Conservation (phyloP, 2,888 invertebrate species). For the Vanessa cardui region DNA sequence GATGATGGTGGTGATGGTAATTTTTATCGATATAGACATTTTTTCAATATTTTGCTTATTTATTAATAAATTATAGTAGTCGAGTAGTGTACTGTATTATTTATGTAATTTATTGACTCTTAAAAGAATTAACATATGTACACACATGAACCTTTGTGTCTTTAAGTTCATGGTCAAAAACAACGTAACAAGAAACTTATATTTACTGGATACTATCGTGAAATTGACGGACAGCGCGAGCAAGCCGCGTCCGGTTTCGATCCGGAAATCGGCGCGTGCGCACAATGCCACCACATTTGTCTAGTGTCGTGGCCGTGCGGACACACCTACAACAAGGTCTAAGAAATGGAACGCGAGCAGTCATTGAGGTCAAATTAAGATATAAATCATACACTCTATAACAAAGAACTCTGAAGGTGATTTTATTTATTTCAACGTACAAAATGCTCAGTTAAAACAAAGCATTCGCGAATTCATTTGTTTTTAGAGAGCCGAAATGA, state of each 20-base stretch:
- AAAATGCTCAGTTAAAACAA: not conserved
- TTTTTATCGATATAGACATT: too few relatives aligned
- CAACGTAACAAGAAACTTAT: not conserved
- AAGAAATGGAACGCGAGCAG: slow-evolving; percentile 63
- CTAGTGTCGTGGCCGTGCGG: slow-evolving; percentile 13
- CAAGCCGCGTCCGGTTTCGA: slow-evolving; percentile 52
- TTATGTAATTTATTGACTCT: not conserved
- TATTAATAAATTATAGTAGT: too few relatives aligned
- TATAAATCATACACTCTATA: slow-evolving; percentile 32
- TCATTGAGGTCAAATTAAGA: slow-evolving; percentile 49
- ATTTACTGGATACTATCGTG: not conserved
- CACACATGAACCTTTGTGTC: not conserved
- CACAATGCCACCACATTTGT: slow-evolving; percentile 49
- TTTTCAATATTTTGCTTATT: too few relatives aligned
- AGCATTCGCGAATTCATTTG: too few relatives aligned
- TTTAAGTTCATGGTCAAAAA: not conserved
- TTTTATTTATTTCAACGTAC: slow-evolving; percentile 1
- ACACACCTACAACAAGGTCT: slow-evolving; percentile 57
- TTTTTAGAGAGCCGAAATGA: too few relatives aligned
- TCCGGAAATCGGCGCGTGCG: slow-evolving; percentile 61
- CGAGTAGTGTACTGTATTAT: too few relatives aligned
- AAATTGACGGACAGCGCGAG: slow-evolving; percentile 26
- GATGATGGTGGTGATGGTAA: too few relatives aligned
- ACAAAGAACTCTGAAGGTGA: slow-evolving; percentile 26
- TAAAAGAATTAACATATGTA: not conserved